Evolutionary conservation across 2,797 vertebrate species (phyloP), one percentile per base, ranked within the genome.

Genomic region (Microctenopoma steveboyesi): DNA sequence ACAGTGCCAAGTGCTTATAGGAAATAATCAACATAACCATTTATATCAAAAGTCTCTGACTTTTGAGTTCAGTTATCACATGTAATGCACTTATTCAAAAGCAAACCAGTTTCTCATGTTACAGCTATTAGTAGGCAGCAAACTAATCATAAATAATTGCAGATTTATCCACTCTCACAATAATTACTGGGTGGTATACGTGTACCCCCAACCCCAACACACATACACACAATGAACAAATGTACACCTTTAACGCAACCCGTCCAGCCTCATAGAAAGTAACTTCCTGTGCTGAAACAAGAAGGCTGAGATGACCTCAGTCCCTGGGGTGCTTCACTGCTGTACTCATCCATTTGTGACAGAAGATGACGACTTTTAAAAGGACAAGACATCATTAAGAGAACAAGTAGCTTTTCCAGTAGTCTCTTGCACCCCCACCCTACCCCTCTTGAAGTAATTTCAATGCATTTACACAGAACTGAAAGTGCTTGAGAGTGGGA

Each of bases 381-480:
- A 94, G 93, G 92, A 93, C 91, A 86, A 88, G 90, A 88, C 88
- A 92, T 94, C 92, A 94, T 94, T 93, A 93, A 90, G 82, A 91
- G 89, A 92, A 92, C 93, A 93, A 93, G 92, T 92, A 93, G 92
- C 86, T 89, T 92, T 94, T 93, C 85, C 89, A 85, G 89, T 89
- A 84, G 88, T 93, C 91, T 89, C 90, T 90, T 89, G 81, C 89
- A 84, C 89, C 81, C 70, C 81, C 84, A 64, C 76, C 76, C 81
- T 83, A 79, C 78, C 52, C 74, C 70, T 45, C 84, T 91, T 81
- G 85, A 93, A 89, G 91, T 90, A 88, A 93, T 94, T 92, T 83
- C 84, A 56, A 86, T 89, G 91, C 93, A 94, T 94, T 93, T 93
- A 92, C 86, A 93, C 90, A 83, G 88, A 94, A 91, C 76, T 77